phyloP scores from a whole-genome alignment of 2,888 invertebrate species.

The Macrophya alboannulata region DNA sequence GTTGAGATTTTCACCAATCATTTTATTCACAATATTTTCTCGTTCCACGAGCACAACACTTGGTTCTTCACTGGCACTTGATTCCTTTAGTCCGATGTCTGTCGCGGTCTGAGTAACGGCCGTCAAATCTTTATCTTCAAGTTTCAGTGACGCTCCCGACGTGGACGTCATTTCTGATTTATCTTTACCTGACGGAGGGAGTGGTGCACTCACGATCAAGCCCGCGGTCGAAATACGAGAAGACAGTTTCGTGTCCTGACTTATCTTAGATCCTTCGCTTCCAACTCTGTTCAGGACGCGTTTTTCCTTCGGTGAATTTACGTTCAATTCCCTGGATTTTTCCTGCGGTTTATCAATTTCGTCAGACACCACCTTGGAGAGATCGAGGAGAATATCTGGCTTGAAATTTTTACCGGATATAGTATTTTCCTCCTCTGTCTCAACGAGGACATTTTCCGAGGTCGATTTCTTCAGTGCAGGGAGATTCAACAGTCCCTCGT shows the following conservation, averaged over 20 bases:
- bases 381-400: conserved; percentile 78
- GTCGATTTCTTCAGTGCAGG: conserved; percentile 67
- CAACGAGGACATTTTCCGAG: conserved; percentile 69
- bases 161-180: conserved; percentile 22
- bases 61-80: background rate
- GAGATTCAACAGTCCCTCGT: conserved; percentile 35
- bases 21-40: background rate
- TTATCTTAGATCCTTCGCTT: conserved; percentile 66
- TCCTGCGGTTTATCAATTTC: conserved; percentile 79
- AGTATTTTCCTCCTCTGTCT: conserved; percentile 65
- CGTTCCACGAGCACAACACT: background rate
- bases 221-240: background rate
- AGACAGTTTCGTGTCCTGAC: background rate
- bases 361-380: conserved; percentile 75
- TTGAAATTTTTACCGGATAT: conserved; percentile 78
- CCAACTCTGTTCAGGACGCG: conserved; percentile 63
- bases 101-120: background rate
- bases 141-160: background rate
- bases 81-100: background rate
- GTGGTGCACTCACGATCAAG: background rate
- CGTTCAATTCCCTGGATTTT: conserved; percentile 80
- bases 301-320: conserved; percentile 73
- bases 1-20: background rate
- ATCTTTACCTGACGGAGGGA: conserved; percentile 16
- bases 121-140: background rate